Evolutionary conservation across 2,113 vertebrate species (phyloP).

Genomic region (Etheostoma spectabile): DNA sequence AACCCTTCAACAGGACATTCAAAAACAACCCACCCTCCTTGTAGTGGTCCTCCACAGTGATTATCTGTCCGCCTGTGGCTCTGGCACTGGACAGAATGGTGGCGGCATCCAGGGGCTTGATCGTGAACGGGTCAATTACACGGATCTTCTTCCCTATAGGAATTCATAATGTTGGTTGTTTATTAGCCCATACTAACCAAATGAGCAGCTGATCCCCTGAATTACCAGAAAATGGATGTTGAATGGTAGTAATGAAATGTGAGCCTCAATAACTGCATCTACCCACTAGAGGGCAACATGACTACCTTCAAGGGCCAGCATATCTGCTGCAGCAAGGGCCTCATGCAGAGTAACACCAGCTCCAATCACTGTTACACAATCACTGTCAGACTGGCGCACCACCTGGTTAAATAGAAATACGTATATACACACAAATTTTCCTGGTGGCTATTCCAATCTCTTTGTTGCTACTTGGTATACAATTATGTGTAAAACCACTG

Average conservation of each 20-base stretch:
- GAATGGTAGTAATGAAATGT: neutral
- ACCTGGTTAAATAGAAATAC: conserved; percentile 77
- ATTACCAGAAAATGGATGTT: neutral
- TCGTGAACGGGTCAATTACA: conserved; percentile 90
- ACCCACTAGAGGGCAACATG: conserved; percentile 43
- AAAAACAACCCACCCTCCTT: conserved; percentile 84
- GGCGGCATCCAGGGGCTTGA: conserved; percentile 89
- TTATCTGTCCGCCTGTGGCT: conserved; percentile 85
- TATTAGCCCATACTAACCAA: neutral
- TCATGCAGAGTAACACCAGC: conserved; percentile 91
- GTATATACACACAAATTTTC: neutral
- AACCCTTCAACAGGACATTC: neutral
- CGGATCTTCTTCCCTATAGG: conserved; percentile 84
- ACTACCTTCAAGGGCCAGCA: conserved; percentile 85
- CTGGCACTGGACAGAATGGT: conserved; percentile 86
- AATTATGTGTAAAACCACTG: too few relatives aligned
- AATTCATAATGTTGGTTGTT: neutral
- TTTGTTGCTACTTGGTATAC: neutral
- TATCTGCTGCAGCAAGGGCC: conserved; percentile 86
- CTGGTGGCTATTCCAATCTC: rapidly evolving
- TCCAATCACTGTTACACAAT: conserved; percentile 87
- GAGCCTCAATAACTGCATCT: neutral
- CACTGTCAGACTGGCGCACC: conserved; percentile 82
- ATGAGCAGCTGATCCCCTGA: neutral
- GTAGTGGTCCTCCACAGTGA: conserved; percentile 93